phyloP scores from a whole-genome alignment of 2,888 invertebrate genomes.

The Aelia acuminata region DNA sequence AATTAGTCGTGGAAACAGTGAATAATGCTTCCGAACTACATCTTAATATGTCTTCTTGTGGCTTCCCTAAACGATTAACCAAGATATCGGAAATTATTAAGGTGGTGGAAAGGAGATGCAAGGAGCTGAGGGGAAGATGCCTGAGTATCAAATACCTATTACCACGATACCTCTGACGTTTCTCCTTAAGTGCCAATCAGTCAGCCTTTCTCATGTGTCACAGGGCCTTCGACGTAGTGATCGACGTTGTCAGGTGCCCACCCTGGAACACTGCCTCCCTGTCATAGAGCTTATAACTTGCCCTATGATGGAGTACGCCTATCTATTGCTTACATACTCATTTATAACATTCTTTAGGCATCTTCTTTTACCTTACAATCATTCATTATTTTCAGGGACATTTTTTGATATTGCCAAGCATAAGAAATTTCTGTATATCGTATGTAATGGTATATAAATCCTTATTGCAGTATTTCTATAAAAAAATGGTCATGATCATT shows the following conservation, averaged over 20 bases:
- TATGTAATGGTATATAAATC: too few relatives aligned
- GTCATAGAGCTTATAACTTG: not conserved
- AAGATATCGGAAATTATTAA: not conserved
- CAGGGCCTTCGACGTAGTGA: not conserved
- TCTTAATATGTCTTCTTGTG: too few relatives aligned
- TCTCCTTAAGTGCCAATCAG: conserved; percentile 17
- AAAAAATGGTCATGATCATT: too few relatives aligned
- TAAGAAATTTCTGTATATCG: too few relatives aligned
- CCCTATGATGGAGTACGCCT: not conserved
- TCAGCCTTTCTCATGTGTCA: conserved; percentile 26
- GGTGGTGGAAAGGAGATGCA: not conserved
- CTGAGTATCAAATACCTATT: conserved; percentile 10
- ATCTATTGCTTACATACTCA: too few relatives aligned
- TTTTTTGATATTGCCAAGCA: too few relatives aligned
- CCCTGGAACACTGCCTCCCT: not conserved
- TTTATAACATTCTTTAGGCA: too few relatives aligned
- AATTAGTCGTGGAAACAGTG: too few relatives aligned
- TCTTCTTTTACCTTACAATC: too few relatives aligned
- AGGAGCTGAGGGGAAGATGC: not conserved
- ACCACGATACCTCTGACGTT: conserved; percentile 28
- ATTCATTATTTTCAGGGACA: too few relatives aligned
- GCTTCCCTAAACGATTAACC: not conserved
- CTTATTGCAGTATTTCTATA: too few relatives aligned
- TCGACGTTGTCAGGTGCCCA: not conserved
- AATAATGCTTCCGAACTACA: too few relatives aligned